Conservation (phyloP, 2,113 vertebrate species). For the Cheirogaleus medius region DNA sequence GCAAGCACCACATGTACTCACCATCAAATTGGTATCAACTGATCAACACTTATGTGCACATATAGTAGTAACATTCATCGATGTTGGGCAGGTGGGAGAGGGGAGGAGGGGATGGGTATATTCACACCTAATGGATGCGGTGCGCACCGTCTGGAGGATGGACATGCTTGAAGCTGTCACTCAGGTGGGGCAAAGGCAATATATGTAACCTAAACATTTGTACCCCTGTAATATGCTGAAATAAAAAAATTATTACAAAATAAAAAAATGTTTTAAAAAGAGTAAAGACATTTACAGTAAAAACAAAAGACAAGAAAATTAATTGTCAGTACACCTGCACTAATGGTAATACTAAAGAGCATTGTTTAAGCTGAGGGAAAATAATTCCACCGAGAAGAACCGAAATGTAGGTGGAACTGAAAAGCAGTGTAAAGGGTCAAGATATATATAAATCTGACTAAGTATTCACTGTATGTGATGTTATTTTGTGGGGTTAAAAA, state of each 20-base stretch:
- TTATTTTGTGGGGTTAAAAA: neutral
- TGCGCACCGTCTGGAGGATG: too few relatives aligned
- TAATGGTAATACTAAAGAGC: neutral
- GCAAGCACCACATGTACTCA: too few relatives aligned
- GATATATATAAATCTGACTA: neutral
- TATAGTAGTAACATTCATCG: too few relatives aligned
- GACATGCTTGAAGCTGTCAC: too few relatives aligned
- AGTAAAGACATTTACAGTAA: neutral
- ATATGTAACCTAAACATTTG: too few relatives aligned
- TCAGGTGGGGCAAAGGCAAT: too few relatives aligned
- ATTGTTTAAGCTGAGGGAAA: neutral
- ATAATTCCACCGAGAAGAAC: neutral
- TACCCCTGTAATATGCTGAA: too few relatives aligned
- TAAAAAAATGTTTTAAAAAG: neutral
- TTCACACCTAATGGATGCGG: too few relatives aligned
- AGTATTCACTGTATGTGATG: neutral
- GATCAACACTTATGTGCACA: too few relatives aligned
- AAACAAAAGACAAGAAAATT: neutral
- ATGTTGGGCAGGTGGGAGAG: too few relatives aligned
- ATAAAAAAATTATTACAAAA: neutral
- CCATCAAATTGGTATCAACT: too few relatives aligned
- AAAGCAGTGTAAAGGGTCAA: neutral
- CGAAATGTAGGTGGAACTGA: neutral
- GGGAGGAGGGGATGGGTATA: too few relatives aligned
- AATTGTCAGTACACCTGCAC: neutral